Evolutionary conservation across 1,140 invertebrate genomes (phyloP), one percentile per base, ranked within the genome.

Genomic region (Halictus rubicundus): DNA sequence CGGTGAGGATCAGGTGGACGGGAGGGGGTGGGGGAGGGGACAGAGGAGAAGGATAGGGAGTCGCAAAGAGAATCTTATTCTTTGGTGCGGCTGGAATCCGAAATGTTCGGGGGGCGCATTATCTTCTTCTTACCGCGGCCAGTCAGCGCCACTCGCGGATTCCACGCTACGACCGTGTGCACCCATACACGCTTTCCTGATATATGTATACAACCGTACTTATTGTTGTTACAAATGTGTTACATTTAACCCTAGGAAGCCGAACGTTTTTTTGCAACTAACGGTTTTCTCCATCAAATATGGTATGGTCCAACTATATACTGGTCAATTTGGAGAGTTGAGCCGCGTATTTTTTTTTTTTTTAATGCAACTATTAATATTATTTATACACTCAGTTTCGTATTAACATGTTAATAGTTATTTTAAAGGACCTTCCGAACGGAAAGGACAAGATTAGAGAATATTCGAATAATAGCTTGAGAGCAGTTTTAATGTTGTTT

Each of bases 71-170:
- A 80, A 73, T 72, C 78, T 86, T 83, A 87, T 81, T 87, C 86
- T 84, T 77, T 61, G 74, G 76, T 83, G 68, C 80, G 77, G 71
- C 46, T 88, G 86, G 83, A 88, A 88, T 88, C 83, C 77, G 82
- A 85, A 83, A 84, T 83, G 83, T 83, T 80, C 70, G 75, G 75
- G 70, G 79, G 77, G 65, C 75, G 68, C 74, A 84, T 88, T 88
- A 88, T 87, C 86, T 88, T 88, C 75, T 87, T 88, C 78, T 87
- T 87, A 81, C 85, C 57, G 46, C 54, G 77, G 61, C 39, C 54
- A 80, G 69, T 75, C 78, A 81, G 85, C 72, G 79, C 71, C 81
- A 87, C 73, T 86, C 80, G 80, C 72, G 79, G 76, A 88, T 85
- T 87, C 81, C 81, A 77, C 57, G 75, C 83, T 87, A 83, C 49